Evolutionary conservation across 2,113 vertebrate genomes (phyloP).

Genomic region (Hydrolagus affinis): DNA sequence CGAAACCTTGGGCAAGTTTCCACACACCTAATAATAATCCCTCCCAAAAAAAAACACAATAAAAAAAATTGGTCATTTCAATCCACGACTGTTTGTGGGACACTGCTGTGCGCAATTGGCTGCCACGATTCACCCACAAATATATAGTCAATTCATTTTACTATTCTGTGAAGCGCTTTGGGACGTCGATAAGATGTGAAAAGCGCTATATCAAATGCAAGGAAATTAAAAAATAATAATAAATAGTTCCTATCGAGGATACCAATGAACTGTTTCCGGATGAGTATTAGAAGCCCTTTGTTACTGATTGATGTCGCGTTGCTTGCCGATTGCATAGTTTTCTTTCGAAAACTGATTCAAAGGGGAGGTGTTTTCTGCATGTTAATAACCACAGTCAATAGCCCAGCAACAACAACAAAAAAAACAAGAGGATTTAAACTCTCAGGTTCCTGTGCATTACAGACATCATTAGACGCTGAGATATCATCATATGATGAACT

Average conservation of each 20-base stretch:
- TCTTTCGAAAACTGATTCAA: background rate
- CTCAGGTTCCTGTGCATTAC: no score
- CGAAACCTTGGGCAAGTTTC: no score
- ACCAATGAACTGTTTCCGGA: background rate
- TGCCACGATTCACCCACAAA: background rate
- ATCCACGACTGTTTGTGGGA: no score
- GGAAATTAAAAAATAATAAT: background rate
- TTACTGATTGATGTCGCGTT: background rate
- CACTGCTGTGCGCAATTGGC: no score
- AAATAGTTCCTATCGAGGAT: no score
- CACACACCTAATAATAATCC: no score
- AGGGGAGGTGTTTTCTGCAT: background rate
- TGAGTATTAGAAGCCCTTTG: background rate
- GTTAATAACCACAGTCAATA: background rate
- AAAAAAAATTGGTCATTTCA: no score
- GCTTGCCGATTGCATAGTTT: background rate
- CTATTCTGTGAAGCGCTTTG: no score
- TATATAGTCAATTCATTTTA: no score
- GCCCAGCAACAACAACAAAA: background rate
- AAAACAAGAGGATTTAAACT: background rate
- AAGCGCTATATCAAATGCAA: no score
- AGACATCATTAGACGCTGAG: background rate
- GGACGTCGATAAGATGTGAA: no score
- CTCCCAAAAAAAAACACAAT: no score
- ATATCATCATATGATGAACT: background rate